Percentiles rank a stretch among this genome's conserved stretches.
Evolutionary conservation across 2,888 invertebrate genomes (phyloP).

Genomic region (Craniophora ligustri): DNA sequence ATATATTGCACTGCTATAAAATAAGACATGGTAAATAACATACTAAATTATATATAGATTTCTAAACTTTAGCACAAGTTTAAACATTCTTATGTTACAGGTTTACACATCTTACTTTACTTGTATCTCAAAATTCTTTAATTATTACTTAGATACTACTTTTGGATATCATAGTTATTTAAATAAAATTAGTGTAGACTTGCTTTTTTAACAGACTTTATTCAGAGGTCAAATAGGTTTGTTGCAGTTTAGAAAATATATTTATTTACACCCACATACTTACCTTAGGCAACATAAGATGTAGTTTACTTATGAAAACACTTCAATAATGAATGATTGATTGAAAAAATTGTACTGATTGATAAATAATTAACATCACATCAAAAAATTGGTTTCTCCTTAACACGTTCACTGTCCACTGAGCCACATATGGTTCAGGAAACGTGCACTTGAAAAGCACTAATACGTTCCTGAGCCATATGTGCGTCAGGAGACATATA

Average conservation of each 20-base stretch:
- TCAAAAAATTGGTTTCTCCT: no score
- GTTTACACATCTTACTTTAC: no score
- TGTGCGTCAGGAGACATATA: no score
- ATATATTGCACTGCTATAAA: conserved; percentile 10
- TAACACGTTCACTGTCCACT: no score
- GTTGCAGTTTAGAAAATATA: conserved; percentile 1
- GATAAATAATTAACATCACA: no score
- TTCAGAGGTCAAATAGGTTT: not conserved
- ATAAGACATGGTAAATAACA: not conserved
- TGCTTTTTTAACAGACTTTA: conserved; percentile 15
- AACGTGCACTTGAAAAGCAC: no score
- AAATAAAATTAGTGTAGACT: conserved; percentile 14
- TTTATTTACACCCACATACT: not conserved
- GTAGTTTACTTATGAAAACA: not conserved
- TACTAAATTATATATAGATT: no score
- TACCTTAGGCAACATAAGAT: not conserved
- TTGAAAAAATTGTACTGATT: no score
- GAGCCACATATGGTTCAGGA: no score
- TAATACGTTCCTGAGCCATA: no score
- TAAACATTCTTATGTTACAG: no score
- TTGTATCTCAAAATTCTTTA: conserved; percentile 38
- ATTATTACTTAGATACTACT: conserved; percentile 3
- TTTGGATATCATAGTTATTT: conserved; percentile 13
- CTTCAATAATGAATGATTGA: not conserved
- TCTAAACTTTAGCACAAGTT: no score